Evolutionary conservation across 2,888 invertebrate genomes (phyloP).

Genomic region (Antheraea yamamai): DNA sequence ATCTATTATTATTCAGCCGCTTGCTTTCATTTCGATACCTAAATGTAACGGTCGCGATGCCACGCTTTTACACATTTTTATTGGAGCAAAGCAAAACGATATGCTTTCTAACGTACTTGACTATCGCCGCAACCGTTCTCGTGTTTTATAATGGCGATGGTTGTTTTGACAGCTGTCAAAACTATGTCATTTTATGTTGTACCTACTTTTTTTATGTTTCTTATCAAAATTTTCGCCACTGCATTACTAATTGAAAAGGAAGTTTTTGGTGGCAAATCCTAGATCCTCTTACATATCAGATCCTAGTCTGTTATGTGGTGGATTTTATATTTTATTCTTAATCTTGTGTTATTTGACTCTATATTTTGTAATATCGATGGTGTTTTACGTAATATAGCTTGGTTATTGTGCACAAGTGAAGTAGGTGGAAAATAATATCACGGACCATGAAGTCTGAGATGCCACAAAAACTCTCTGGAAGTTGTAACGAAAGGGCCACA

Average conservation of each 20-base stretch:
- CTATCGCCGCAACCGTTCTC: constrained; percentile 24
- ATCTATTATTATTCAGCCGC: constrained; percentile 37
- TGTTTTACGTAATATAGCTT: no score
- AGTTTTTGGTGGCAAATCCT: no score
- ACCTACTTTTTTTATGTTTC: not conserved
- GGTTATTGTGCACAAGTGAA: no score
- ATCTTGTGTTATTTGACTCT: no score
- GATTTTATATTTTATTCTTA: no score
- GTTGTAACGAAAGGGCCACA: no score
- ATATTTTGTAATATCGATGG: no score
- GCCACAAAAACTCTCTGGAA: no score
- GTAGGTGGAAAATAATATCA: no score
- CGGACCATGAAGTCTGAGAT: no score
- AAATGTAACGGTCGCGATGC: constrained; percentile 53
- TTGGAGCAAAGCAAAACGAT: constrained; percentile 67
- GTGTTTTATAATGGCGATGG: not conserved
- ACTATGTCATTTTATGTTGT: constrained; percentile 15
- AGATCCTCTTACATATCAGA: no score
- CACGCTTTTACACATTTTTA: constrained; percentile 63
- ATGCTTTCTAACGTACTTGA: constrained; percentile 65
- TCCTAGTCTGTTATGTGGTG: no score
- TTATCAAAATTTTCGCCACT: not conserved
- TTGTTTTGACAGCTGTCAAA: constrained; percentile 24
- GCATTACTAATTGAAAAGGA: not conserved
- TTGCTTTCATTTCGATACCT: constrained; percentile 44